Percentiles rank a stretch among this genome's conserved stretches.
Conservation (phyloP, 1,140 invertebrate species). For the Lordiphosa stackelbergi region DNA sequence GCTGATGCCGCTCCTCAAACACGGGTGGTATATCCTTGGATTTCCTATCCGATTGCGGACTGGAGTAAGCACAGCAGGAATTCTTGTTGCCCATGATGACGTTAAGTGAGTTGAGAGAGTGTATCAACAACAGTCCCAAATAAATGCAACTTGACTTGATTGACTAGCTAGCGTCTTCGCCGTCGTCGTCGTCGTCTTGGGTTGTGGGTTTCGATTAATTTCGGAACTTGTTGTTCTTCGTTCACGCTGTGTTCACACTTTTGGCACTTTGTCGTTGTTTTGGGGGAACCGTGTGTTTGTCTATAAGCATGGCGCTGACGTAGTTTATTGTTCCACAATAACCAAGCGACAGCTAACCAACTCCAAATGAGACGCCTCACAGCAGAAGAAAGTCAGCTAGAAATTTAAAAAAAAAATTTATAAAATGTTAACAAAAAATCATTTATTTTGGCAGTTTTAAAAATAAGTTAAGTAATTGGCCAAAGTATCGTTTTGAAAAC, state of each 20-base stretch:
- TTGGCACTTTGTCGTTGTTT: conserved; percentile 60
- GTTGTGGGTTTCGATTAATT: neutral
- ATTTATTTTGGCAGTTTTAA: too few species aligned
- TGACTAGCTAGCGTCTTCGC: conserved; percentile 58
- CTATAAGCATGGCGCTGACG: conserved; percentile 62
- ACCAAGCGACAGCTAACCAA: conserved; percentile 10
- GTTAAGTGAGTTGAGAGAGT: neutral
- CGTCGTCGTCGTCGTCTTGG: conserved; percentile 4
- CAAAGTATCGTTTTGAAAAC: too few species aligned
- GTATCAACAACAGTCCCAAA: conserved; percentile 13
- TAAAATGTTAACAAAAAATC: too few species aligned
- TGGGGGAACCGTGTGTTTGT: conserved; percentile 32
- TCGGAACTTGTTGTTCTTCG: conserved; percentile 6
- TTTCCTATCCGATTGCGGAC: conserved; percentile 79
- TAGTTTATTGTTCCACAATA: conserved; percentile 58
- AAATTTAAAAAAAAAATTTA: neutral
- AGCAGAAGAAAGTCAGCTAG: conserved; percentile 3
- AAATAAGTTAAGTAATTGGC: too few species aligned
- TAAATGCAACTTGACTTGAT: conserved; percentile 57
- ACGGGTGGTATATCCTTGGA: conserved; percentile 78
- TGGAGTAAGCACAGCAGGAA: conserved; percentile 87
- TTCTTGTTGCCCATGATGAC: conserved; percentile 85
- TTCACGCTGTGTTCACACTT: conserved; percentile 53
- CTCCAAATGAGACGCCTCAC: neutral
- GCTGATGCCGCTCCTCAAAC: conserved; percentile 84